Conservation (phyloP, 2,888 invertebrate species). For the Metalampra italica region DNA sequence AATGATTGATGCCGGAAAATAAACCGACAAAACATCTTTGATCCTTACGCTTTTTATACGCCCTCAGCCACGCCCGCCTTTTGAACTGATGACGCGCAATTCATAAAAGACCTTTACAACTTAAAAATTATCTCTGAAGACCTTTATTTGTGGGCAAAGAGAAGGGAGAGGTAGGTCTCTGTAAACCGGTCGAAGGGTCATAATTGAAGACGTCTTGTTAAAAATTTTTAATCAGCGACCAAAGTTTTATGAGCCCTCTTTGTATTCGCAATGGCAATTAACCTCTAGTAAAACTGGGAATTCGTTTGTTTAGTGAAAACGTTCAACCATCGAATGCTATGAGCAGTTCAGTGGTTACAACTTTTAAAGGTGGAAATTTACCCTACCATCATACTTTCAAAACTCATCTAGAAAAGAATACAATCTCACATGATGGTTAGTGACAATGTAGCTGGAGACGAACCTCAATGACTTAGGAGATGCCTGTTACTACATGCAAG, state of each 20-base stretch:
- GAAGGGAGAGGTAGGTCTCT: not conserved
- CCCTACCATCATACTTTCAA: no score
- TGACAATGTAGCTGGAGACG: no score
- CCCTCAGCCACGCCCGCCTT: slow-evolving; percentile 48
- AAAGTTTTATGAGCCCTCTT: slow-evolving; percentile 36
- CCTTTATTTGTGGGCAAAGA: not conserved
- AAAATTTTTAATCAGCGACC: slow-evolving; percentile 61
- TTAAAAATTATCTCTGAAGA: not conserved
- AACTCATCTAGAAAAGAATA: no score
- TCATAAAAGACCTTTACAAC: slow-evolving; percentile 12
- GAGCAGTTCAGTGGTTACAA: no score
- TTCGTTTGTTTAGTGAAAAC: no score
- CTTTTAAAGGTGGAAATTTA: no score
- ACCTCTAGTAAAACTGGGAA: slow-evolving; percentile 16
- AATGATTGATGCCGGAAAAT: slow-evolving; percentile 36
- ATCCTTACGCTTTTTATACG: slow-evolving; percentile 51
- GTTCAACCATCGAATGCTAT: no score
- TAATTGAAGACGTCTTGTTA: slow-evolving; percentile 63
- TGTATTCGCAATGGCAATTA: slow-evolving; percentile 35
- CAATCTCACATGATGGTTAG: no score
- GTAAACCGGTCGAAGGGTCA: slow-evolving; percentile 21
- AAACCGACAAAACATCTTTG: slow-evolving; percentile 44
- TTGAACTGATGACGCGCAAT: slow-evolving; percentile 50
- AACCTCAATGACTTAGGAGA: no score
- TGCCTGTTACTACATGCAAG: no score